phyloP scores from a whole-genome alignment of 2,113 vertebrate species.

The Pachypanchax playfairii region DNA sequence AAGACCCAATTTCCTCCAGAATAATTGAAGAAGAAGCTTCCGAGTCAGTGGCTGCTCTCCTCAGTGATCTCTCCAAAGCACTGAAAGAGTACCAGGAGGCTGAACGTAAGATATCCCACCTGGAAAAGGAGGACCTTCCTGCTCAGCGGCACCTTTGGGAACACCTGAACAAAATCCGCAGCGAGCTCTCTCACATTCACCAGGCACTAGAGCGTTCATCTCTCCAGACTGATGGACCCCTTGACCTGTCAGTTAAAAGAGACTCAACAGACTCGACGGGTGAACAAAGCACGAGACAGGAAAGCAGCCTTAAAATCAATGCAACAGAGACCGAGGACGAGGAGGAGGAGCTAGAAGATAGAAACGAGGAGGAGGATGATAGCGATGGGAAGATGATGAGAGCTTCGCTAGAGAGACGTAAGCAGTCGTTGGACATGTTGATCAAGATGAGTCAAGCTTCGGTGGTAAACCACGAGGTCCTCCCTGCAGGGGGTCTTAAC shows the following conservation, averaged over 20 bases:
- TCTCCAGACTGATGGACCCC: conserved; percentile 82
- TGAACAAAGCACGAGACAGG: conserved; percentile 28
- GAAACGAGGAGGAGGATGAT: conserved; percentile 59
- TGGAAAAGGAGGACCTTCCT: conserved; percentile 82
- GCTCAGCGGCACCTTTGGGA: conserved; percentile 88
- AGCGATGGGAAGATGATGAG: conserved; percentile 56
- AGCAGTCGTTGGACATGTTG: conserved; percentile 84
- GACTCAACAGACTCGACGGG: conserved; percentile 14
- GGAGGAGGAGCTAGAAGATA: conserved; percentile 68
- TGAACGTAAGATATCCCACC: conserved; percentile 85
- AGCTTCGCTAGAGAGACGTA: conserved; percentile 76
- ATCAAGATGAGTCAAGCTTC: conserved; percentile 81
- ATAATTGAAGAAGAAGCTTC: conserved; percentile 62
- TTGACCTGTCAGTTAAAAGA: conserved; percentile 92
- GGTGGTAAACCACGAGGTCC: conserved; percentile 77
- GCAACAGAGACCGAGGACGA: conserved; percentile 70
- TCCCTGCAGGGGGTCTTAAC: conserved; percentile 67
- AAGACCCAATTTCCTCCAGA: conserved; percentile 33
- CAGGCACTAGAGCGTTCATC: conserved; percentile 85
- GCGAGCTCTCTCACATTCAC: conserved; percentile 91
- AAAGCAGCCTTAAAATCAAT: conserved; percentile 44
- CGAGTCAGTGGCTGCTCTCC: conserved; percentile 78
- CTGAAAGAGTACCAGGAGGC: conserved; percentile 90
- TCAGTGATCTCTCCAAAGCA: conserved; percentile 87
- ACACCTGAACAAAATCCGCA: conserved; percentile 90